These are phyloP conservation scores for Lagorchestes hirsutus DNA, from an alignment of 2,797 vertebrate genomes.

Conservation along the genomic window DNA sequence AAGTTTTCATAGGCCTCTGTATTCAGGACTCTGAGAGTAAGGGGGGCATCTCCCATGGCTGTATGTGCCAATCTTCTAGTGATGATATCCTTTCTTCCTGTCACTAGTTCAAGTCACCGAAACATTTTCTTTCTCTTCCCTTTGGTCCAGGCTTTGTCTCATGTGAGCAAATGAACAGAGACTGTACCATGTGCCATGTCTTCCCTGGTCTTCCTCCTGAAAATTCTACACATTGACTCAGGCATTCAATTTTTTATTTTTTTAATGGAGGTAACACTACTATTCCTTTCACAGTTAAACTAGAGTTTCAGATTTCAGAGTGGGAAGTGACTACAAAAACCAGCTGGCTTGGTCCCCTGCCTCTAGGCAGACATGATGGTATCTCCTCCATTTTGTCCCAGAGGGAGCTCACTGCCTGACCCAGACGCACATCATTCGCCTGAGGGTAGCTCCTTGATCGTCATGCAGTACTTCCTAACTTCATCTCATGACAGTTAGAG, in stretches of 20 bases:
- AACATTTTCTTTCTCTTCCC: neutral
- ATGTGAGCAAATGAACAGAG: neutral
- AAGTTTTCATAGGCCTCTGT: neutral
- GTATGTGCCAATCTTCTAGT: neutral
- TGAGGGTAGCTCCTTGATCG: neutral
- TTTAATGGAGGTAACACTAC: conserved; percentile 17
- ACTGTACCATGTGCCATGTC: neutral
- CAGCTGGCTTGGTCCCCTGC: neutral
- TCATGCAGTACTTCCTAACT: neutral
- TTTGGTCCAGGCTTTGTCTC: neutral
- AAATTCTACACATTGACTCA: neutral
- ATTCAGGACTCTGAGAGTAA: neutral
- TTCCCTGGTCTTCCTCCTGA: conserved; percentile 26
- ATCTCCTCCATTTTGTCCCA: neutral
- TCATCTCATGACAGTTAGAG: conserved; percentile 11
- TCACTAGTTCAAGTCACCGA: neutral
- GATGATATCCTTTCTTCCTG: neutral
- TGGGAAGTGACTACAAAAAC: neutral
- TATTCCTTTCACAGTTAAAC: conserved; percentile 28
- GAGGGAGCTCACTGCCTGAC: neutral
- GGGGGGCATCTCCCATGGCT: neutral
- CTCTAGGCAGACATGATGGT: neutral
- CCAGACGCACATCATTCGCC: no score
- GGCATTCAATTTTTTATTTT: neutral
- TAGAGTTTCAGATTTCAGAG: conserved; percentile 14